Percentiles rank a stretch among this genome's conserved stretches.
phyloP scores from a whole-genome alignment of 2,797 vertebrate genomes.

The Scolopax rusticola region DNA sequence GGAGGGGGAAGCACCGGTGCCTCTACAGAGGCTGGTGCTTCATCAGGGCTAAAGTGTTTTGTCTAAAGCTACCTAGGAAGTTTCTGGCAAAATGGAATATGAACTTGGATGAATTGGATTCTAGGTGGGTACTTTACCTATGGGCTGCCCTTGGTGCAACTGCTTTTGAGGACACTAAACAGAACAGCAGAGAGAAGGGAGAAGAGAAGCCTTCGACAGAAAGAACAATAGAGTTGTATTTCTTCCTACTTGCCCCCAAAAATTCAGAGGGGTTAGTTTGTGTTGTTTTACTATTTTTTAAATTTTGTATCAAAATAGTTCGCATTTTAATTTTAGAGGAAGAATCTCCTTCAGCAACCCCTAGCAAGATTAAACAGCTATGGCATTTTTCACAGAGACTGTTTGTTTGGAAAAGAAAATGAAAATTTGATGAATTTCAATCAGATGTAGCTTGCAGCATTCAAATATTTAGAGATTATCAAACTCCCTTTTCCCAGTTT shows the following conservation, averaged over 20 bases:
- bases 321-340: conserved; percentile 33
- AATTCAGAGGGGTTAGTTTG: background rate
- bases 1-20: background rate
- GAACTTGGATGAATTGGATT: background rate
- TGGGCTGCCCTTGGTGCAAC: background rate
- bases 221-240: background rate
- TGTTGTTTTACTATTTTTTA: background rate
- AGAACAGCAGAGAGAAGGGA: background rate
- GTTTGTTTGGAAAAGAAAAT: conserved; percentile 66
- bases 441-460: conserved; percentile 48
- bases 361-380: conserved; percentile 28
- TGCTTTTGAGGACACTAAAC: background rate
- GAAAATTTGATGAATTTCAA: conserved; percentile 62
- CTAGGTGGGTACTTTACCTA: fast-evolving
- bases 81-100: background rate
- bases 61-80: background rate
- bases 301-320: background rate
- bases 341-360: conserved; percentile 5
- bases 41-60: background rate
- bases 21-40: background rate
- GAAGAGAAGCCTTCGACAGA: background rate
- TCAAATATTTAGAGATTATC: conserved; percentile 68
- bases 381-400: conserved; percentile 41
- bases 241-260: background rate
- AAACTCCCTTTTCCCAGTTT: conserved; percentile 42